These are phyloP conservation scores for Aurelia aurita DNA, from an alignment of 30 jellyfish, hydroid and myxozoan species.

Conservation along the genomic window DNA sequence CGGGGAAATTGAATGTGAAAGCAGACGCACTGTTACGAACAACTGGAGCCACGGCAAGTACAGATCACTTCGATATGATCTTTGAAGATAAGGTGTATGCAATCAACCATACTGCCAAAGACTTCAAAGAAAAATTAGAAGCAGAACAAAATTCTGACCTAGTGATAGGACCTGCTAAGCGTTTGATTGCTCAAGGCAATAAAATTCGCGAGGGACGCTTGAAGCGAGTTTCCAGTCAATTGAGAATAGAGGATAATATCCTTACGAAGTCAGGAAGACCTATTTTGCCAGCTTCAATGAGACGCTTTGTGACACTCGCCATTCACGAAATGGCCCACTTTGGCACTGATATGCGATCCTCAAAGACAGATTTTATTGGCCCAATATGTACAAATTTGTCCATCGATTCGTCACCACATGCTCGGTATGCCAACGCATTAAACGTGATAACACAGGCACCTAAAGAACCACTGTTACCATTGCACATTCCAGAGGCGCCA, in stretches of 20 bases:
- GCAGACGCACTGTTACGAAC: conserved; percentile 45
- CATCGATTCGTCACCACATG: conserved; percentile 1
- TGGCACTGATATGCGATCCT: conserved; percentile 34
- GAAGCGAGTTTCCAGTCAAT: conserved; percentile 47
- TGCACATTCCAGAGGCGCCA: conserved; percentile 26
- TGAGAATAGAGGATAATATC: conserved; percentile 24
- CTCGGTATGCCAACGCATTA: conserved; percentile 10
- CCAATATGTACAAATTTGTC: neutral
- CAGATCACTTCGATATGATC: conserved; percentile 1
- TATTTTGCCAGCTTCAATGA: conserved; percentile 52
- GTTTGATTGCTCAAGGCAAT: conserved; percentile 20
- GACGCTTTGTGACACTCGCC: conserved; percentile 16
- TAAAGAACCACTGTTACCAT: conserved; percentile 8
- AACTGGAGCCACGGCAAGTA: conserved; percentile 6
- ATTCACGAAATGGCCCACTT: conserved; percentile 15
- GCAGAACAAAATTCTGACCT: conserved; percentile 39
- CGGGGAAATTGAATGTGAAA: conserved; percentile 27
- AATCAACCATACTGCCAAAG: conserved; percentile 4
- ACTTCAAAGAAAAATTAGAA: conserved; percentile 15
- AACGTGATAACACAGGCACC: conserved; percentile 31
- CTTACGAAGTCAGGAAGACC: conserved; percentile 51
- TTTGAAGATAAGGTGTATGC: conserved; percentile 38
- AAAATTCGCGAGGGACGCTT: conserved; percentile 21
- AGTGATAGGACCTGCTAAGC: conserved; percentile 22
- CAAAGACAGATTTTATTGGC: conserved; percentile 1